phyloP scores from a whole-genome alignment of 2,888 invertebrate species.

The Aphrophora alni region DNA sequence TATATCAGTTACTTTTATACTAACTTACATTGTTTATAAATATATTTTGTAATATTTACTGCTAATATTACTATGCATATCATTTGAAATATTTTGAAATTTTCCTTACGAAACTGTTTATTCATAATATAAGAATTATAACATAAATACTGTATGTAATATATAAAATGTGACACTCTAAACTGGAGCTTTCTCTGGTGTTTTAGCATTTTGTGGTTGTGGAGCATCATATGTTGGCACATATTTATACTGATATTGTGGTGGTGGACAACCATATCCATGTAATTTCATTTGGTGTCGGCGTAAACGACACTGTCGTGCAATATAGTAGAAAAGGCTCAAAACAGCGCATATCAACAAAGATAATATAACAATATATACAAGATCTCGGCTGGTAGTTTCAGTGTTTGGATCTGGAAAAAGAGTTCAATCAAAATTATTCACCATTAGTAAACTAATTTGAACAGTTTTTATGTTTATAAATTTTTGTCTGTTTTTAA shows the following conservation, averaged over 20 bases:
- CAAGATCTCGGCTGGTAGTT: constrained; percentile 9
- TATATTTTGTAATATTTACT: no score
- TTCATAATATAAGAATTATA: neutral
- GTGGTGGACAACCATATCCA: constrained; percentile 47
- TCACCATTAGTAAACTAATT: neutral
- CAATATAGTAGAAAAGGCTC: constrained; percentile 32
- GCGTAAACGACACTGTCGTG: constrained; percentile 45
- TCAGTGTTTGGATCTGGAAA: neutral
- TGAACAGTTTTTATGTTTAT: neutral
- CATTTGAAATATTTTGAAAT: no score
- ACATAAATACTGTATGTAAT: neutral
- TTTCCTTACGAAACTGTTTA: no score
- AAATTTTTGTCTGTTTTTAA: neutral
- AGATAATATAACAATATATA: constrained; percentile 29
- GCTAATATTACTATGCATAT: no score
- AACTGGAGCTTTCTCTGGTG: constrained; percentile 17
- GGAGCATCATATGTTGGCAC: constrained; percentile 47
- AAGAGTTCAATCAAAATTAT: neutral
- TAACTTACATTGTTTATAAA: no score
- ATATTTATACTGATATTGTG: constrained; percentile 51
- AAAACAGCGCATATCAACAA: constrained; percentile 41
- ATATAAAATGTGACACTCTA: neutral
- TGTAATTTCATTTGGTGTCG: constrained; percentile 47
- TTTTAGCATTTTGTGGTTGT: constrained; percentile 19
- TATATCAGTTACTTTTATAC: no score